phyloP scores from a whole-genome alignment of 1,140 invertebrate genomes.

The Maniola jurtina region DNA sequence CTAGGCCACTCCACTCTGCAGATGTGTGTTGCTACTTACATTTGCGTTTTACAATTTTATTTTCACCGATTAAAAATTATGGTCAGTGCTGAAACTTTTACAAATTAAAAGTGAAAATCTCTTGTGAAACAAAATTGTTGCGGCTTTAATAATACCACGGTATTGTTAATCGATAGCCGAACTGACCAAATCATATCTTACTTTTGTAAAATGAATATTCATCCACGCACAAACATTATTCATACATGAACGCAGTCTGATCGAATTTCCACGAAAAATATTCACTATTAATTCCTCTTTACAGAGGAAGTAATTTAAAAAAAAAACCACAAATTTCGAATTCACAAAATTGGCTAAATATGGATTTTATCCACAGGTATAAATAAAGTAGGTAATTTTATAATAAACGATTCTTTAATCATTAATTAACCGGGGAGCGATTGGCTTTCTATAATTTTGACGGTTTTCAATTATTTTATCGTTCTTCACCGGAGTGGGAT shows the following conservation, averaged over 20 bases:
- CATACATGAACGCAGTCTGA: conserved; percentile 34
- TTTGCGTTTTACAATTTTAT: too few species aligned
- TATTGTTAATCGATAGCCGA: conserved; percentile 24
- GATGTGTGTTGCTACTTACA: too few species aligned
- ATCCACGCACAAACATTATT: conserved; percentile 32
- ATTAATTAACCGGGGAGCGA: conserved; percentile 55
- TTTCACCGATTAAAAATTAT: too few species aligned
- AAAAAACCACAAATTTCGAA: conserved; percentile 20
- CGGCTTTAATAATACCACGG: too few species aligned
- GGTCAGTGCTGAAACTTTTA: too few species aligned
- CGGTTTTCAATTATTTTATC: conserved; percentile 67
- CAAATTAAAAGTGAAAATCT: too few species aligned
- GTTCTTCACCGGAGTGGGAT: conserved; percentile 47
- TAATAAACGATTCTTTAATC: conserved; percentile 43
- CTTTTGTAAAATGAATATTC: conserved; percentile 33
- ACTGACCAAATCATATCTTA: conserved; percentile 28
- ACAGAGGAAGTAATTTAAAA: conserved; percentile 22
- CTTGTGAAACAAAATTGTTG: too few species aligned
- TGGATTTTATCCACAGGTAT: conserved; percentile 24
- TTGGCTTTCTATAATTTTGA: conserved; percentile 69
- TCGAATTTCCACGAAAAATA: conserved; percentile 29
- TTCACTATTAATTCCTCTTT: conserved; percentile 24
- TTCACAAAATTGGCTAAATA: conserved; percentile 9
- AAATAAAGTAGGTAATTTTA: conserved; percentile 39
- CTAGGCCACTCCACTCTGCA: too few species aligned